Evolutionary conservation across 2,888 invertebrate genomes (phyloP), one percentile per base, ranked within the genome.

Genomic region (Trachelus troglodyta): DNA sequence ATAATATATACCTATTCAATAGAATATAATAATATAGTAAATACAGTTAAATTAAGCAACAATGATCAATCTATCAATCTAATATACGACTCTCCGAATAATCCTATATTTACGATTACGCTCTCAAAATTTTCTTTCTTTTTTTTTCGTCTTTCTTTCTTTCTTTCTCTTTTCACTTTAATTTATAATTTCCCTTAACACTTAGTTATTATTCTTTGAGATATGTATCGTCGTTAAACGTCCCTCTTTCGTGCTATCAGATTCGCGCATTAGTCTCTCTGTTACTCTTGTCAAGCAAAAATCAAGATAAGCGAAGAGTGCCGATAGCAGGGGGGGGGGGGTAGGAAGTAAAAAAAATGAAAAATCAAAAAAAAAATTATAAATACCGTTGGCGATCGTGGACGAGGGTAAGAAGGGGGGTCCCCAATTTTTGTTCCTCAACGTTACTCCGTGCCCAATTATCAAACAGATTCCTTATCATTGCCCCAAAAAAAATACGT

Each of bases 151-250:
- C 68, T 75, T 75, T 75, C 68, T 81, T 79, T 40, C 73, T 74
- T 69, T 73, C 76, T 71, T 73, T 40, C 77, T 76, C 75, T 73
- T 34, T 78, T 79, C 76, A 77, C 73, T 82, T 82, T 85, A 86
- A 87, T 69, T 84, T 81, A 86, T 85, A 83, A 85, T 87, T 85
- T 87, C 85, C 82, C 90, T 90, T 90, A 40, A 91, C 81, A 84
- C 86, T 90, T 91, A 91, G 83, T 91, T 91, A 91, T 91, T 91
- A 91, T 91, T 90, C 90, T 91, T 89, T 90, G 90, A 91, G 91
- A 91, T 91, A 91, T 91, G 91, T 91, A 91, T 91, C 91, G 91
- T 91, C 90, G 88, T 90, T 78, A 75, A 40, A 73, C 76, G 75
- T 78, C 73, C 69, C 69, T 12, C 69, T 69, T 69, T n/a, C 69